A percentile compares a stretch with the other conserved stretches of the same genome.
Evolutionary conservation across 2,797 vertebrate genomes (phyloP).

Genomic region (Chrosomus eos): DNA sequence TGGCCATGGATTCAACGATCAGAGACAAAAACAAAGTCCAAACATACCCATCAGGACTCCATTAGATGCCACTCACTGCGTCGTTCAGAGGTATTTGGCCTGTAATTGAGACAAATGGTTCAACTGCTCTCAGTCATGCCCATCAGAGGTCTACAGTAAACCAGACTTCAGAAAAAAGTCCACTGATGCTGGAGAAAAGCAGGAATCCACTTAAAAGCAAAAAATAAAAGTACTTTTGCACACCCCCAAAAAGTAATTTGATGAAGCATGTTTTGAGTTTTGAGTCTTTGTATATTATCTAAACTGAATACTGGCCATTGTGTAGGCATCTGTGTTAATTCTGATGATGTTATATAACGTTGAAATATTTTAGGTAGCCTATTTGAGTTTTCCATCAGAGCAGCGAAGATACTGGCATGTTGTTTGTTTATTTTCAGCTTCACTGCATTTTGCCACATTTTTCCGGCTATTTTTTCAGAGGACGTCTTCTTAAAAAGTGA

Average conservation of each 20-base stretch:
- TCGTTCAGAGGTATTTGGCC: background rate
- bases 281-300: background rate
- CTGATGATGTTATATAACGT: conserved; percentile 4
- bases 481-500: conserved; percentile 45
- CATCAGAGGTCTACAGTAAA: background rate
- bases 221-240: background rate
- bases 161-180: background rate
- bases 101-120: conserved; percentile 38
- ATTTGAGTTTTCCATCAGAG: conserved; percentile 26
- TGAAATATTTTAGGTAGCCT: background rate
- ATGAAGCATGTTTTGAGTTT: background rate
- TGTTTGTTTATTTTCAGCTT: conserved; percentile 48
- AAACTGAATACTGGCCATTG: background rate
- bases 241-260: background rate
- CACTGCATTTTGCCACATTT: conserved; percentile 9
- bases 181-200: background rate
- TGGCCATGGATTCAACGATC: background rate
- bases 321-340: conserved; percentile 23
- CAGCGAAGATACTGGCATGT: conserved; percentile 17
- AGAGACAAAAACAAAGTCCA: background rate
- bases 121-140: conserved; percentile 5
- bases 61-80: conserved; percentile 23
- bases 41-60: conserved; percentile 21
- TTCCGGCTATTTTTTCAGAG: conserved; percentile 1
- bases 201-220: background rate